Base-by-base conservation (phyloP, 1,140 invertebrate genomes). In the Saccostrea glomerata region DNA sequence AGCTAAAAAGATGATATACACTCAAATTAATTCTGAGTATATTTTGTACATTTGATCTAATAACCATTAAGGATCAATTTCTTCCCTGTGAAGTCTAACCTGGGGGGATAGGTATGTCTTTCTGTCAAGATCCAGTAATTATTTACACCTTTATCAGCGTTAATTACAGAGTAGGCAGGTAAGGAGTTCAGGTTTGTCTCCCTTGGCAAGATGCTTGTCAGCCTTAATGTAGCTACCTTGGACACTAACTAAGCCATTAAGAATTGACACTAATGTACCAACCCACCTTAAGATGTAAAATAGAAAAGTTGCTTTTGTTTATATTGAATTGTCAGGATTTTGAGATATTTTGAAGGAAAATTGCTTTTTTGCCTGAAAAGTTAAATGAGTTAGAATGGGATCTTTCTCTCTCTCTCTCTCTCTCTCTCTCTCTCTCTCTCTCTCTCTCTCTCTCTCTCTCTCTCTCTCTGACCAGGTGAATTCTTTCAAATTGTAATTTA, bases 81-180 rank as follows among this genome's bases (percentile, higher is more conserved):
- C 15, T 20, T 20, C 58, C 15, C 58, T 20, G 15, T 63, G 15
- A 63, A 77, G 70, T 30, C 23, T 77, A 25, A 17, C 70, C 70
- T 17, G 5, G 30, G 70, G 70, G 70, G 11, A 15, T 25, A 36
- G 30, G 23, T 15, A 15, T 77, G 70, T 15, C 15, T 0, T 17
- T 17, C 30, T 77, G 70, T 77, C 70, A 77, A 30, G 70, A 30
- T 11, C 25, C 15, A 30, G 70, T 36, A 25, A 77, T 77, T 77
- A 77, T 77, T 36, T 30, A 77, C 70, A 77, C 70, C 70, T 30
- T 40, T 63, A 40, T 12, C 30, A 15, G 70, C 13, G 25, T 36
- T 77, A 77, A 77, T 77, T 77, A 77, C 70, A 77, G 70, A 77
- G 70, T 13, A 40, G 70, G 25, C 70, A 13, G 25, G 30, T 77